These are phyloP conservation scores for Magallana gigas DNA, from an alignment of 1,140 invertebrate species.

Conservation along the genomic window DNA sequence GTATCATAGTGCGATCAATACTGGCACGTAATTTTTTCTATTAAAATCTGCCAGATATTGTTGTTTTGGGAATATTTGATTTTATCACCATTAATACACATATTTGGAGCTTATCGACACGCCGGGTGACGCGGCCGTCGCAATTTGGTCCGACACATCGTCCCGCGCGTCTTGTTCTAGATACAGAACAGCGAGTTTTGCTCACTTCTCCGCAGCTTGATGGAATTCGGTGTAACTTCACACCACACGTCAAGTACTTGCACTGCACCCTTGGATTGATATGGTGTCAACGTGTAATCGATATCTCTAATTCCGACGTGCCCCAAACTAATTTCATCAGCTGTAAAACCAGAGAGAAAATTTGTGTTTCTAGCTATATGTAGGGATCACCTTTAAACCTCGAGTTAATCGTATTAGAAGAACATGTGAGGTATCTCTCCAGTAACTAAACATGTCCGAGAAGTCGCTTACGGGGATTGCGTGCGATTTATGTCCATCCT, in stretches of 20 bases:
- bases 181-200: too few species aligned
- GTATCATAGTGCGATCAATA: slow-evolving; percentile 7
- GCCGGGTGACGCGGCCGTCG: neutral
- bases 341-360: neutral
- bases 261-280: neutral
- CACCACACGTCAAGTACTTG: neutral
- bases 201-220: too few species aligned
- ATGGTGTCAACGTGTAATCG: neutral
- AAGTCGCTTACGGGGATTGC: too few species aligned
- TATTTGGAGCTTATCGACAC: neutral
- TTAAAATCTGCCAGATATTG: slow-evolving; percentile 25
- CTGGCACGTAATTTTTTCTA: slow-evolving; percentile 16
- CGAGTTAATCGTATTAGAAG: too few species aligned
- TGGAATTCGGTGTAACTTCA: neutral
- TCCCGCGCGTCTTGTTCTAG: too few species aligned
- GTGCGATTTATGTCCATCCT: too few species aligned
- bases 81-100: neutral
- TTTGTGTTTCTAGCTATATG: slow-evolving; percentile 7
- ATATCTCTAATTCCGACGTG: neutral
- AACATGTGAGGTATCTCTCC: too few species aligned
- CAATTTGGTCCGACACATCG: neutral
- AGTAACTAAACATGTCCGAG: too few species aligned
- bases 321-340: neutral
- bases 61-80: slow-evolving; percentile 23
- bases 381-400: too few species aligned